Base-by-base conservation (phyloP, 2,113 vertebrate genomes). In the Tiliqua scincoides region DNA sequence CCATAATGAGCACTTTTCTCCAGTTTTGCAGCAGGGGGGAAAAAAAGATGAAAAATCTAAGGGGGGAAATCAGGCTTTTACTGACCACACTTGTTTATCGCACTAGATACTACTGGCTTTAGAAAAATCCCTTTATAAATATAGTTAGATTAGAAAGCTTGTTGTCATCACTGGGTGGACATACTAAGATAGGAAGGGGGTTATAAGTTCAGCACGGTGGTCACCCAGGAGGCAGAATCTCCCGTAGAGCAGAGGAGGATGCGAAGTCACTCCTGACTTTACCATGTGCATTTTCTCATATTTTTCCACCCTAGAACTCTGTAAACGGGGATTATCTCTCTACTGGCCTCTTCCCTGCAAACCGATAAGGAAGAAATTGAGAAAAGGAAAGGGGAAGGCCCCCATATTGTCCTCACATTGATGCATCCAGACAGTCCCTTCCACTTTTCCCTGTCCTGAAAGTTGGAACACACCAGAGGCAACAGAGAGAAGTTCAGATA, bases 1-100 rank as follows among this genome's bases (percentile, higher is more conserved):
- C 27, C 67, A 88, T 40, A 88, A 61, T 35, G 54, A 86, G 11
- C 6, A 88, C 65, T 84, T 84, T 82, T 86, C 8, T 79, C 84
- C 79, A 81, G 79, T 11, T 92, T 59, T 88, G 84, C 71, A 79
- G 84, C 65, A 83, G 1, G 43, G 77, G 1, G 43, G 77, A 88
- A 80, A 72, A 3, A 27, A 70, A 90, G 85, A 77, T 89, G 62
- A 32, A 67, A 68, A 77, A 78, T 57, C 40, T 72, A 43, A 87
- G 12, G 37, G 91, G 84, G 15, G 37, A 89, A 90, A 3, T 40
- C 80, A 11, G n/a, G 72, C 75, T 32, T 72, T 86, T 79, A 18
- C 2, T 86, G 73, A 84, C 48, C 82, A 79, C 6, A 9, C 30
- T 84, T 77, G n/a, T 67, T 72, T 86, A 79, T 32, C 72, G 59